phyloP scores from a whole-genome alignment of 2,888 invertebrate genomes.

The Caenorhabditis imperialis region DNA sequence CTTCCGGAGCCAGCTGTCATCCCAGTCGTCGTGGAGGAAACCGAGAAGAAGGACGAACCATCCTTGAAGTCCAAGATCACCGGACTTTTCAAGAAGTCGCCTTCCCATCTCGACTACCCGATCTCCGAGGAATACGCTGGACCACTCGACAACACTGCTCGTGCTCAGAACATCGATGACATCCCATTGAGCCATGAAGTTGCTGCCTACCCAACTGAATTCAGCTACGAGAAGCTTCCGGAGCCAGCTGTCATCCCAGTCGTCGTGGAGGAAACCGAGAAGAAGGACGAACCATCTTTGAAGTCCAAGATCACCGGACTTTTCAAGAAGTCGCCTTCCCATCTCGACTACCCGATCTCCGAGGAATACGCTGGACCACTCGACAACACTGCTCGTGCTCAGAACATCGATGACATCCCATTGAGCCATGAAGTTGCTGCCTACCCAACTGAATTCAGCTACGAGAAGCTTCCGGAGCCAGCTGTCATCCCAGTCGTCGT shows the following conservation, averaged over 20 bases:
- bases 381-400: constrained; percentile 20
- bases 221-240: constrained; percentile 37
- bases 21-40: constrained; percentile 5
- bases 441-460: constrained; percentile 48
- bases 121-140: too few relatives aligned
- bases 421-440: constrained; percentile 1
- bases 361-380: constrained; percentile 23
- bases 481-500: constrained; percentile 16
- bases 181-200: constrained; percentile 7
- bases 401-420: constrained; percentile 18
- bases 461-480: constrained; percentile 34
- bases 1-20: not conserved
- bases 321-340: constrained; percentile 29
- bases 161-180: constrained; percentile 14
- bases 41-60: constrained; percentile 23
- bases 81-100: too few relatives aligned
- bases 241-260: constrained; percentile 22
- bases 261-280: constrained; percentile 19
- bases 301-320: constrained; percentile 33
- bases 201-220: constrained; percentile 40
- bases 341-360: constrained; percentile 29
- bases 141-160: not conserved
- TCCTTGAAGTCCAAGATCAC: too few relatives aligned
- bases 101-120: too few relatives aligned
- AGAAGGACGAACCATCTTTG: constrained; percentile 32